These are phyloP conservation scores for Calephelis perditalis DNA, from an alignment of 2,888 invertebrate genomes.

Conservation along the genomic window DNA sequence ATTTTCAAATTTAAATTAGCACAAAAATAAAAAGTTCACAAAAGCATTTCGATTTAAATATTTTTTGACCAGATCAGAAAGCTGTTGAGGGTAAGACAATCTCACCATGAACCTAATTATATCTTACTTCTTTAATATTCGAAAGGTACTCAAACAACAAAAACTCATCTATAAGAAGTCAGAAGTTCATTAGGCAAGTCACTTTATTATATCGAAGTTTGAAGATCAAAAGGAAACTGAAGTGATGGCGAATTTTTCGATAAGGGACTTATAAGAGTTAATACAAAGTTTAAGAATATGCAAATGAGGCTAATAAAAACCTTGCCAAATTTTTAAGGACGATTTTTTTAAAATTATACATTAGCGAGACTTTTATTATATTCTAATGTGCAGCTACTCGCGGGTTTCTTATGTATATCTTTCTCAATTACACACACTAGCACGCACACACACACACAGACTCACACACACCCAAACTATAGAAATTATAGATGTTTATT, in stretches of 20 bases:
- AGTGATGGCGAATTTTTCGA: slow-evolving; percentile 1
- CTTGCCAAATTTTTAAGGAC: background rate
- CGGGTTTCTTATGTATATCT: too few species aligned
- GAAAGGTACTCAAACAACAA: background rate
- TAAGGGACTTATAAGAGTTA: slow-evolving; percentile 8
- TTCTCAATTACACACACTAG: too few species aligned
- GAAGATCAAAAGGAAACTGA: slow-evolving; percentile 5
- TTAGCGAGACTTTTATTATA: too few species aligned
- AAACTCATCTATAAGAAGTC: background rate
- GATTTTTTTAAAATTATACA: background rate
- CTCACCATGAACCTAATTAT: background rate
- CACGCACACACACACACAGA: too few species aligned
- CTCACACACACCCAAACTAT: too few species aligned
- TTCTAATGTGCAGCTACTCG: too few species aligned
- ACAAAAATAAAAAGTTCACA: too few species aligned
- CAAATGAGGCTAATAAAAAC: slow-evolving; percentile 4
- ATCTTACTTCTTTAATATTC: background rate
- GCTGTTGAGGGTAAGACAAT: too few species aligned
- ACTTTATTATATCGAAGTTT: slow-evolving; percentile 9
- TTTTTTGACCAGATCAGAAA: too few species aligned
- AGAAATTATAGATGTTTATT: too few species aligned
- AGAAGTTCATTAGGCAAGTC: slow-evolving; percentile 2
- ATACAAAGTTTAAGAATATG: slow-evolving; percentile 6
- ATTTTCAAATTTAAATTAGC: too few species aligned
- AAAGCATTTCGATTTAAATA: too few species aligned